Conservation (phyloP, 2,888 invertebrate species). For the Rotaria sp. region DNA sequence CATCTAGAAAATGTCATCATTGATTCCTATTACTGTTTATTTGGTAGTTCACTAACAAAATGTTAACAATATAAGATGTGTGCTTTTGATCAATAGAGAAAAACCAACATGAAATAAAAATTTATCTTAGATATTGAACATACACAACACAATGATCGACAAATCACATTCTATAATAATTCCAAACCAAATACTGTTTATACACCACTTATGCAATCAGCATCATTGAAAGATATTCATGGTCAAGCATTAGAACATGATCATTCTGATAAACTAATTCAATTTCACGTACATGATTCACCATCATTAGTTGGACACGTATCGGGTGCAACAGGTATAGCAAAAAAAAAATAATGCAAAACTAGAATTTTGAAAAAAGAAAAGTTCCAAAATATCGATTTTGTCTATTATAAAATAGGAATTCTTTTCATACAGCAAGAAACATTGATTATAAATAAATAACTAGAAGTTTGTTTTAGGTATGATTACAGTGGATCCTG, state of each 20-base stretch:
- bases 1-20: neutral
- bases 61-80: neutral
- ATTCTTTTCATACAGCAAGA: neutral
- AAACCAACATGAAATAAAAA: neutral
- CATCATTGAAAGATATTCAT: slow-evolving; percentile 14
- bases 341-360: neutral
- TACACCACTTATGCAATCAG: neutral
- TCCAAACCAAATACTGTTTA: slow-evolving; percentile 2
- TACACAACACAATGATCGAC: neutral
- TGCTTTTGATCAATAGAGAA: neutral
- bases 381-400: neutral
- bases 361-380: neutral
- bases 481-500: slow-evolving; percentile 19
- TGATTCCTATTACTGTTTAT: neutral
- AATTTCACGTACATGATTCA: slow-evolving; percentile 8
- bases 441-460: neutral
- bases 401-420: too few species aligned
- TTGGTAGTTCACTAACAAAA: neutral
- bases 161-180: slow-evolving; percentile 20
- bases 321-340: slow-evolving; percentile 12
- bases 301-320: neutral
- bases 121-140: neutral
- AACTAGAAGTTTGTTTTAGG: neutral
- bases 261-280: neutral
- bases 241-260: slow-evolving; percentile 12